Percentiles rank a stretch among this genome's conserved stretches.
phyloP scores from a whole-genome alignment of 92 coral and sea anemone genomes.

The Parazoanthus darwini region DNA sequence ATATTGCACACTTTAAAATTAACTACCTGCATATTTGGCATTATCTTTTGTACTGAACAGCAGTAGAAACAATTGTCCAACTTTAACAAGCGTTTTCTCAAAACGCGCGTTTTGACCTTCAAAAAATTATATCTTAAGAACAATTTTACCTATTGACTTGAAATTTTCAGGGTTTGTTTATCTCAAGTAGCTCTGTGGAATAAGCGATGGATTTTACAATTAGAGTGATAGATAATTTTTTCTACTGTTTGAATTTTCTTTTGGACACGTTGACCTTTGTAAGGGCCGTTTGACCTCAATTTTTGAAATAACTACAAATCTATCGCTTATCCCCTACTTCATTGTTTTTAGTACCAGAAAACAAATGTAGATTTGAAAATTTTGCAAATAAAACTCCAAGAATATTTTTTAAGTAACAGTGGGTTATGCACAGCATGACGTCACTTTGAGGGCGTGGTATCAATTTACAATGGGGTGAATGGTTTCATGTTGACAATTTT shows the following conservation, averaged over 20 bases:
- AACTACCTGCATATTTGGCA: background rate
- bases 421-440: constrained; percentile 26
- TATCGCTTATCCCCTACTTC: constrained; percentile 28
- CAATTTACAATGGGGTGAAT: constrained; percentile 6
- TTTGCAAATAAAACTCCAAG: constrained; percentile 1
- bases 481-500: no score
- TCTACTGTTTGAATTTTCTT: background rate
- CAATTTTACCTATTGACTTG: background rate
- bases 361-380: constrained; percentile 1
- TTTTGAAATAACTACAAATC: constrained; percentile 3
- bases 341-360: constrained; percentile 31
- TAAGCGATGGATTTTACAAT: constrained; percentile 27
- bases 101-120: constrained; percentile 21
- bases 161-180: constrained; percentile 6
- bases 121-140: constrained; percentile 27
- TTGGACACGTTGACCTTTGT: constrained; percentile 27
- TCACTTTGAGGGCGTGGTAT: constrained; percentile 30
- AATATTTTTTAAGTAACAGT: constrained; percentile 27
- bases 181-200: constrained; percentile 22
- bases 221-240: background rate
- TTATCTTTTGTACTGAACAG: background rate
- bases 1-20: background rate
- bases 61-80: background rate
- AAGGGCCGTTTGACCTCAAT: constrained; percentile 22
- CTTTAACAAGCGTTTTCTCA: constrained; percentile 12